Base-by-base conservation (phyloP, 1,140 invertebrate species). In the Bombus affinis region DNA sequence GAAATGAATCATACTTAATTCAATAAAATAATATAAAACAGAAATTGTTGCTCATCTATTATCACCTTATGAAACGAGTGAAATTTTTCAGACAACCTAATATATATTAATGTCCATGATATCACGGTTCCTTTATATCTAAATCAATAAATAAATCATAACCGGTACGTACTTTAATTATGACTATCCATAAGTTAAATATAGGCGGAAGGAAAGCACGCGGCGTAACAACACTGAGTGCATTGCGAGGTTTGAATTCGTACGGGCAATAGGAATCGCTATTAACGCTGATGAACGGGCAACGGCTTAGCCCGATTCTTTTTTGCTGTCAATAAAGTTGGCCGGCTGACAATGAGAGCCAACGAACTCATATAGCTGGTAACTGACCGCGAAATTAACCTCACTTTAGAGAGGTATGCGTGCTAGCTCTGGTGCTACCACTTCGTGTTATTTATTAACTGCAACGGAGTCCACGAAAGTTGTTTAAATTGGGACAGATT, bases 361-460 rank as follows among this genome's bases (percentile, higher is more conserved):
- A 90, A 91, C 90, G 90, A 91, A 83, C 86, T 78, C 83, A 68
- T 88, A 81, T 78, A 89, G 79, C 53, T 85, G 88, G 66, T 85
- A 76, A 86, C 83, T 91, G 91, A 91, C 91, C 91, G 84, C 90
- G 86, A 88, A 91, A 91, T 91, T 91, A 88, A 91, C 91, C 91
- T 91, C 91, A 91, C 91, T 91, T 91, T 91, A 91, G 88, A 88
- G 88, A 91, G 86, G 91, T 91, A 91, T 91, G 91, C 90, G 88
- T 88, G 86, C 77, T 57, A 44, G 68, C 73, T 35, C 78, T 8
- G 47, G 37, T 28, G 59, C 65, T 76, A 80, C 87, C 85, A 79
- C 78, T 89, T 83, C 53, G 80, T 83, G 89, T 91, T 88, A 91
- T 86, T 88, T 90, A 91, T 91, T 86, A 91, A 90, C 89, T 82